Base-by-base conservation (phyloP, 2,888 invertebrate species). In the Brachyopa scutellaris region DNA sequence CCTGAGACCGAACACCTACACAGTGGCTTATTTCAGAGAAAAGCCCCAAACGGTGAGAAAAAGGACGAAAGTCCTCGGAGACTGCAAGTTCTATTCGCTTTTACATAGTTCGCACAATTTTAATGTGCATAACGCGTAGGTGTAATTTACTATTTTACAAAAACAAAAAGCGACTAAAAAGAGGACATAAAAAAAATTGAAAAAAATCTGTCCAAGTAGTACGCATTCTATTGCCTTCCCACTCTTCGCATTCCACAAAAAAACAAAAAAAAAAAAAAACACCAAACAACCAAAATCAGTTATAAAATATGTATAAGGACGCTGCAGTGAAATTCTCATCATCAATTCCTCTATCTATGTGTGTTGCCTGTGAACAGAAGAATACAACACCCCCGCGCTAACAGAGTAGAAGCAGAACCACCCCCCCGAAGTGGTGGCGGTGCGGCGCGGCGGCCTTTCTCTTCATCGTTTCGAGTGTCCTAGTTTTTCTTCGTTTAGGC, bases 271-370 rank as follows among this genome's bases (percentile, higher is more conserved):
- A 3, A 26, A 6, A 26, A 26, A 26, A 6, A 26, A 26, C 3
- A 26, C 26, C 26, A 61, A 72, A 26, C 55, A 72, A 61, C 49
- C 49, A 70, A 78, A 78, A 66, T 66, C 53, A 31, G 19, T 66
- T 59, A 72, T 78, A 64, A 72, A 64, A 59, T 78, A 78, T 78
- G 78, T 73, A 78, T 42, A 59, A 51, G 66, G 72, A 78, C 73
- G 51, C 57, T 78, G 73, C 72, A 78, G 72, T 66, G 36, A 53
- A 73, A 59, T 57, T 59, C 45, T 45, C 59, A 51, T 59, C 66
- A 66, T 78, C 64, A 78, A 66, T 51, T 78, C 57, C 42, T 73
- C 40, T 26, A 31, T 36, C 19, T 66, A 40, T 55, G 45, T 62
- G 55, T 42, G 21, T 49, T n/a, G n/a, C 26, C 26, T 59, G 53